Conservation (phyloP, 2,797 vertebrate species). For the Eulemur coronatus region DNA sequence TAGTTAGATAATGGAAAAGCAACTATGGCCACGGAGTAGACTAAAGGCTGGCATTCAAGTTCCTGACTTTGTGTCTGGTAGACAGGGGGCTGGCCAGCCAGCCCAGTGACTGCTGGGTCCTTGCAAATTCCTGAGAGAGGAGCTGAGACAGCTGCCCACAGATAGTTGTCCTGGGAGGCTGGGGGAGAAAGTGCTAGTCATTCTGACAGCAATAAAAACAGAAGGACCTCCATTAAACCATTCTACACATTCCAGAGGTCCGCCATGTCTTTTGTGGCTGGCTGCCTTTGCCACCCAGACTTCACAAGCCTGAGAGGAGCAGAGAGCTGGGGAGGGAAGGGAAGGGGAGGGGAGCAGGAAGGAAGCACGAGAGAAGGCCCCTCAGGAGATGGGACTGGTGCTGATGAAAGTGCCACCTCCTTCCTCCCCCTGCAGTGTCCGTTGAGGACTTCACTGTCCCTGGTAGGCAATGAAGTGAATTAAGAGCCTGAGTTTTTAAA, state of each 20-base stretch:
- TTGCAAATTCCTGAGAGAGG: neutral
- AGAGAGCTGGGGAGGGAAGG: fast-evolving
- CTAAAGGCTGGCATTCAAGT: neutral
- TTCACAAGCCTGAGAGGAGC: neutral
- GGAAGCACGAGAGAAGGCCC: neutral
- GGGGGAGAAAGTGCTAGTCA: neutral
- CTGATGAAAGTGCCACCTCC: neutral
- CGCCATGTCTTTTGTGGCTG: neutral
- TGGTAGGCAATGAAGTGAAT: neutral
- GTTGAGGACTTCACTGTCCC: neutral
- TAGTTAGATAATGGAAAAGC: neutral
- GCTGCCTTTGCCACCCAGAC: neutral
- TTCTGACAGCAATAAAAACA: neutral
- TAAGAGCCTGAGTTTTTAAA: slow-evolving; percentile 45
- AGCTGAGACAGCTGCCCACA: neutral
- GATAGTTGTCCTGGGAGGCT: neutral
- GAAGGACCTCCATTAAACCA: neutral
- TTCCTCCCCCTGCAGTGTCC: neutral
- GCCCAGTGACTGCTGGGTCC: neutral
- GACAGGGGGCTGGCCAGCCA: neutral
- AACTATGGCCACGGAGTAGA: neutral
- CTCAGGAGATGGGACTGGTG: no score
- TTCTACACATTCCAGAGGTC: neutral
- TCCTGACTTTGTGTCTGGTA: neutral
- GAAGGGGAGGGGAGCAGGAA: neutral